Evolutionary conservation across 2,888 invertebrate genomes (phyloP), one percentile per base, ranked within the genome.

Genomic region (Andrena flavipes): DNA sequence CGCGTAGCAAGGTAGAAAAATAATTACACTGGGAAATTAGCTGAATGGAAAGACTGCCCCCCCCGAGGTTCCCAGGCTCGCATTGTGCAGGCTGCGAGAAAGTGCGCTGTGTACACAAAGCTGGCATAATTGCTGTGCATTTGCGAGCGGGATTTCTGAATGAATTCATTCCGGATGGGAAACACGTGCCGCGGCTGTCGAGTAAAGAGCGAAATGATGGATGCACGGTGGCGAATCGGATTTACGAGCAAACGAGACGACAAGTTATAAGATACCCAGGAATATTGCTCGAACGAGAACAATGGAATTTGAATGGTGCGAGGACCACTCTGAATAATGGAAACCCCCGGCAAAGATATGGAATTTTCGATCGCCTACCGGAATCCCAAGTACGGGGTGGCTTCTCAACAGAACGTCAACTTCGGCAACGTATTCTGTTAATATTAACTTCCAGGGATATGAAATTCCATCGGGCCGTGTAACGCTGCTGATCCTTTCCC

Each of bases 241-340:
- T 69, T 77, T 42, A 48, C 35, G 7, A 23, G 56, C 33, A 59
- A n/a, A 42, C 35, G 23, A 60, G 77, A 23, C 62, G 7, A 51
- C n/a, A 20, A 48, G 35, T 65, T 64, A 63, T 56, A 29, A 30
- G 42, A 42, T 23, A 33, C 65, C n/a, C 48, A 30, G 2, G 63
- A n/a, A 79, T 64, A 75, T 75, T 56, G 63, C n/a, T 8, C 26
- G 26, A n/a, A n/a, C 26, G 42, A 20, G 29, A 16, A 48, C 10
- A 35, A 54, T 29, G 29, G 70, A 48, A 49, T 13, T 20, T 16
- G 29, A 6, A 16, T 1, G 10, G 42, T 10, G 16, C 0, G 56
- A 23, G 23, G 54, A 30, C 8, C 42, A 20, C 8, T 63, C 13
- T 33, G 54, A 70, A 67, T 30, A 59, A 67, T 60, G 35, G 23